Percentiles rank a stretch among this genome's conserved stretches.
Evolutionary conservation across 2,888 invertebrate genomes (phyloP).

Genomic region (Junonia oenone): DNA sequence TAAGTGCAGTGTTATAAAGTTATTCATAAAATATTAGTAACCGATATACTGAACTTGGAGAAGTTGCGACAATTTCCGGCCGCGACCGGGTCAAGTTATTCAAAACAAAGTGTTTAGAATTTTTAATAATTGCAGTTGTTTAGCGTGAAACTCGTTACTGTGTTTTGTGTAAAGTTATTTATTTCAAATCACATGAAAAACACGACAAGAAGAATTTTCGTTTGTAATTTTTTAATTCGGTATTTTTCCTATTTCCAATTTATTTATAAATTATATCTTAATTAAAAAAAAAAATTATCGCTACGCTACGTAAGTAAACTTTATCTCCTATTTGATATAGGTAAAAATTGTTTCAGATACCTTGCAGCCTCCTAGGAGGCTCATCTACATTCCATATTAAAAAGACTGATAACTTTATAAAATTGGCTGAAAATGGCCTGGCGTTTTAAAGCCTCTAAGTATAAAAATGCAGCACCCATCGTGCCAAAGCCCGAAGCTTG

Average conservation of each 20-base stretch:
- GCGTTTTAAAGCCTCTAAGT: conserved; percentile 98
- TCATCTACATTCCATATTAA: conserved; percentile 63
- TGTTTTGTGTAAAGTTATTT: neutral
- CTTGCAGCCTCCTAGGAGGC: conserved; percentile 34
- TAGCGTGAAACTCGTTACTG: neutral
- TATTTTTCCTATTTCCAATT: neutral
- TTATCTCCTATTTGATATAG: neutral
- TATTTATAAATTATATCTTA: neutral
- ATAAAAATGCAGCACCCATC: conserved; percentile 98
- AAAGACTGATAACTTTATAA: conserved; percentile 66
- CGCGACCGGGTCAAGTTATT: conserved; percentile 62
- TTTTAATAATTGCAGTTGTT: conserved; percentile 16
- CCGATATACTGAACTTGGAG: conserved; percentile 6
- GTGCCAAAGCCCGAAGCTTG: conserved; percentile 96
- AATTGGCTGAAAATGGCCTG: conserved; percentile 86
- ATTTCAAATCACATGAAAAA: neutral
- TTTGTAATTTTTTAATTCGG: neutral
- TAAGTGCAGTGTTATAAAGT: conserved; percentile 16
- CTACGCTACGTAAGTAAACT: neutral
- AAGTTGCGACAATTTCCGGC: conserved; percentile 57
- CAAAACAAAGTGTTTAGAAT: conserved; percentile 60
- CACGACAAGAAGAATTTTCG: neutral
- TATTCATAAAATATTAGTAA: conserved; percentile 14
- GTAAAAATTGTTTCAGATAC: conserved; percentile 43
- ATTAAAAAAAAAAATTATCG: neutral